Evolutionary conservation across 1,140 invertebrate genomes (phyloP), one percentile per base, ranked within the genome.

Genomic region (Anadara kagoshimensis): DNA sequence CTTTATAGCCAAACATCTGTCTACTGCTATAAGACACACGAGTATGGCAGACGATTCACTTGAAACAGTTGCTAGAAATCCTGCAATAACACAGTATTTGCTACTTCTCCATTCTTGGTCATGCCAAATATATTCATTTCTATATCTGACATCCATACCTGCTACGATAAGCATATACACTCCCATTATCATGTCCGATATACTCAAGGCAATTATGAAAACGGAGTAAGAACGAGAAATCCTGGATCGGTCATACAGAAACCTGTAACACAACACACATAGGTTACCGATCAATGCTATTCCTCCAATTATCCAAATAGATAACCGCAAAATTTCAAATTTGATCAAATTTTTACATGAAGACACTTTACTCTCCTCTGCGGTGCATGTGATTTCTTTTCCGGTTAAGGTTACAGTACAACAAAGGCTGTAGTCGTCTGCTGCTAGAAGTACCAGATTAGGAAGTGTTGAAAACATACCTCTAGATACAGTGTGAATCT

Each of bases 131-230:
- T 85, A 86, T 1, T 43, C 57, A 20, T 78, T 80, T 1, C 81
- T 70, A 68, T 78, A 86, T 26, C 61, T 22, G 24, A 75, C 61
- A 57, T 86, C 83, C 1, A 81, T 81, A 7, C 65, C 47, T 18
- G 81, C 85, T 12, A 86, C 83, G 18, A 85, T 80, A 12, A 80
- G 54, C 36, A 86, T 43, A 45, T 86, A 86, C 1, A 85, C 58
- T 7, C 85, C 85, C 84, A 85, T 86, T 11, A 83, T 36, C 12
- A 83, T 66, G 49, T 83, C 81, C 1, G 79, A 70, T 47, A 73
- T 29, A 20, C 78, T 65, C 18, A 84, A 54, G 71, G 75, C 81
- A 10, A 73, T 47, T 11, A 78, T 72, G 11, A 82, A 69, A 20
- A 71, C 59, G 51, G 16, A 24, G 41, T 43, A 18, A 51, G 14